These are phyloP conservation scores for Brachypalpus laphriformis DNA, from an alignment of 2,888 invertebrate genomes.

Conservation along the genomic window DNA sequence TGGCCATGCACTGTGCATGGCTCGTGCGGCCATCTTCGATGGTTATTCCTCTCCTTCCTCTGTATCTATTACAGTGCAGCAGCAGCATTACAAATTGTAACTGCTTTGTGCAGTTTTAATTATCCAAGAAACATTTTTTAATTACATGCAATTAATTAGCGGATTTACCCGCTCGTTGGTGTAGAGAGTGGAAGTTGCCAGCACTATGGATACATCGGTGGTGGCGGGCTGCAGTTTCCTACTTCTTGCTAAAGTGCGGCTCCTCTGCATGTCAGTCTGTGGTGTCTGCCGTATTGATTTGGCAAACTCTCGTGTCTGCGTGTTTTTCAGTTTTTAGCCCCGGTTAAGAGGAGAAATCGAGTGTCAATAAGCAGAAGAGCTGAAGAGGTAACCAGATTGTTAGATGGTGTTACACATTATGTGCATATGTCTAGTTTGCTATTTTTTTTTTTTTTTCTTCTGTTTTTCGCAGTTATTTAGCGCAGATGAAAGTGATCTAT, in stretches of 20 bases:
- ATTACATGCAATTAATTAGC: slow-evolving; percentile 74
- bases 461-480: slow-evolving; percentile 57
- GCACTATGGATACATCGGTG: slow-evolving; percentile 24
- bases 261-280: neutral
- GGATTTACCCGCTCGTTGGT: slow-evolving; percentile 72
- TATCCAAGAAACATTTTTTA: slow-evolving; percentile 74
- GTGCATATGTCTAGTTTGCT: slow-evolving; percentile 26
- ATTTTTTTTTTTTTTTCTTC: slow-evolving; percentile 7
- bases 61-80: slow-evolving; percentile 53
- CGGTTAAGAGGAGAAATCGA: slow-evolving; percentile 70
- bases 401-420: slow-evolving; percentile 53
- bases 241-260: slow-evolving; percentile 25
- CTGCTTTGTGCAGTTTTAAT: slow-evolving; percentile 73
- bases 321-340: slow-evolving; percentile 30
- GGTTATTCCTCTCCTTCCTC: slow-evolving; percentile 41
- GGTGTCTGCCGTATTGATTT: slow-evolving; percentile 60
- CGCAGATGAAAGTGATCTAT: slow-evolving; percentile 74
- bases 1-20: slow-evolving; percentile 49
- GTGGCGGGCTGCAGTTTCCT: slow-evolving; percentile 41
- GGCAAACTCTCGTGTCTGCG: slow-evolving; percentile 64
- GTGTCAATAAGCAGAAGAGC: slow-evolving; percentile 66
- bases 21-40: slow-evolving; percentile 68
- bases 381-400: slow-evolving; percentile 61
- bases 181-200: slow-evolving; percentile 73
- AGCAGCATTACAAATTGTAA: slow-evolving; percentile 69